Percentiles rank a stretch among this genome's conserved stretches.
Conservation (phyloP, 2,113 vertebrate species). For the Chlamydotis undulata region DNA sequence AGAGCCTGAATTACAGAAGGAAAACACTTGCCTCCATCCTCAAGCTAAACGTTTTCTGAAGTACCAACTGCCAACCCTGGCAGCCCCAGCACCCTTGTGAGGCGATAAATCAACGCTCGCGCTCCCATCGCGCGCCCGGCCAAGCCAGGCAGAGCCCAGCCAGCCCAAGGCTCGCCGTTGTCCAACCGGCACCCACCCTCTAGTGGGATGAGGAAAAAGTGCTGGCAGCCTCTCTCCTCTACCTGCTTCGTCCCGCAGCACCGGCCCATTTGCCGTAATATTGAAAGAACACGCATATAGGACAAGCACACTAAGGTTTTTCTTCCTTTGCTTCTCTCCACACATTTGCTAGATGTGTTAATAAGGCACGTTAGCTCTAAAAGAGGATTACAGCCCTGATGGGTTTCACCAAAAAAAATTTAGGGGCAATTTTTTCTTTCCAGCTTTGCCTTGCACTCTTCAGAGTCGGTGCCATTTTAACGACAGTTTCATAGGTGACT, state of each 20-base stretch:
- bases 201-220: constrained; percentile 54
- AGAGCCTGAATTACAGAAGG: neutral
- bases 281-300: accelerated
- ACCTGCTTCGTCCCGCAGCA: neutral
- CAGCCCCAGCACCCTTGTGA: neutral
- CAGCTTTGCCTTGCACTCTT: neutral
- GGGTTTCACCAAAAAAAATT: neutral
- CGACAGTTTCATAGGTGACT: neutral
- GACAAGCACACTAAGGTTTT: accelerated
- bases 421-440: neutral
- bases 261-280: accelerated
- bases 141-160: neutral
- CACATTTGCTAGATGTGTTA: accelerated
- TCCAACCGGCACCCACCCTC: constrained; percentile 58
- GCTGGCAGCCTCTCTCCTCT: neutral
- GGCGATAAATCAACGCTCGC: constrained; percentile 23
- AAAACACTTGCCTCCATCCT: neutral
- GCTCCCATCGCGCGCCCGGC: neutral
- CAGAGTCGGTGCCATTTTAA: neutral
- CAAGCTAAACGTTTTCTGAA: neutral
- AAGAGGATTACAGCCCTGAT: neutral
- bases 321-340: neutral
- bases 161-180: neutral
- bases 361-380: accelerated
- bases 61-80: constrained; percentile 25